These are phyloP conservation scores for Muraenolepis orangiensis DNA, from an alignment of 2,797 vertebrate genomes.

Conservation along the genomic window DNA sequence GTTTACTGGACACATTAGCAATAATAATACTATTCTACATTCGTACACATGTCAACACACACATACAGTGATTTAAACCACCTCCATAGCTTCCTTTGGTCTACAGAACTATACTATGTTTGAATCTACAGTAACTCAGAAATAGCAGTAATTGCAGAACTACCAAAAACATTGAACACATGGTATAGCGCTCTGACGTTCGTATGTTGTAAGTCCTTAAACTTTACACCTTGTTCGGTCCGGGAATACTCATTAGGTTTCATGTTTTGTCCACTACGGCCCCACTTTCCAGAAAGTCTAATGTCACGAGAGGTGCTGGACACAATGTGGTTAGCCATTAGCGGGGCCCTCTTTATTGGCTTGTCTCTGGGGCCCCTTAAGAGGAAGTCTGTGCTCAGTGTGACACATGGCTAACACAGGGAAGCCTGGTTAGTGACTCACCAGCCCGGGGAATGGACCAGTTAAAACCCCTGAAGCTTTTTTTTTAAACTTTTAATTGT, in stretches of 20 bases:
- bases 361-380: conserved; percentile 44
- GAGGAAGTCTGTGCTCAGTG: conserved; percentile 39
- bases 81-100: background rate
- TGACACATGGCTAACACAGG: conserved; percentile 48
- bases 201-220: background rate
- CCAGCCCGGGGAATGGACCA: conserved; percentile 23
- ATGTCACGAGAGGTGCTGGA: background rate
- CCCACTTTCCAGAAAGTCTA: background rate
- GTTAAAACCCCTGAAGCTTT: conserved; percentile 14
- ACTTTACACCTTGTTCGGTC: background rate
- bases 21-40: background rate
- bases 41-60: background rate
- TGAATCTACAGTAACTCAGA: background rate
- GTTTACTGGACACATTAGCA: background rate
- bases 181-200: background rate
- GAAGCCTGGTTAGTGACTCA: conserved; percentile 51
- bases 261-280: background rate
- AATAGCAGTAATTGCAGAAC: background rate
- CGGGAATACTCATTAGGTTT: background rate
- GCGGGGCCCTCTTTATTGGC: conserved; percentile 20
- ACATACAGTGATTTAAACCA: background rate
- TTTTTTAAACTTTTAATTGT: conserved; percentile 19
- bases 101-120: background rate
- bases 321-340: background rate
- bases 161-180: background rate